Evolutionary conservation across 1,140 invertebrate genomes (phyloP).

Genomic region (Rhysida immarginata): DNA sequence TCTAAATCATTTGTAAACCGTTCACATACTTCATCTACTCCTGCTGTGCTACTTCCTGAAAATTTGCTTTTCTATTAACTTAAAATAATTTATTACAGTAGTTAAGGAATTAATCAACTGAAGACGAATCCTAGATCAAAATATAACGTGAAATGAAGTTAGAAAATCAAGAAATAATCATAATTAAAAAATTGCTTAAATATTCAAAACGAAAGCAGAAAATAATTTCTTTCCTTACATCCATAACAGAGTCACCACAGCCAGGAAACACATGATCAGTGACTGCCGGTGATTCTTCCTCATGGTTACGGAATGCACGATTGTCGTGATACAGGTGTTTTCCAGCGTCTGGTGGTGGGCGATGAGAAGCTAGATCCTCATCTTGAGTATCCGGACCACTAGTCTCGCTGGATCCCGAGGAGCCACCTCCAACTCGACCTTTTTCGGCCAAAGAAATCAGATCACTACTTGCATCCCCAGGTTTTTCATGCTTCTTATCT

Average conservation of each 20-base stretch:
- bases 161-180: no score
- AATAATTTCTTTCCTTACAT: no score
- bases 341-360: slow-evolving; percentile 1
- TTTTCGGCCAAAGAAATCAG: slow-evolving; percentile 42
- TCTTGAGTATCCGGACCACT: slow-evolving; percentile 13
- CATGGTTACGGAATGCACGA: slow-evolving; percentile 21
- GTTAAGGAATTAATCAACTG: no score
- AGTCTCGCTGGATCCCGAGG: slow-evolving; percentile 20
- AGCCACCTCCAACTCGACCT: slow-evolving; percentile 32
- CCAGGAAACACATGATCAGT: slow-evolving; percentile 21
- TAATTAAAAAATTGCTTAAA: no score
- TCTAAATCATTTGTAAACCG: no score
- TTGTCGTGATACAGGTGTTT: slow-evolving; percentile 14
- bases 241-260: slow-evolving; percentile 22
- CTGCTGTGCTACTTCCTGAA: no score
- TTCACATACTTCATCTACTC: no score
- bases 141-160: no score
- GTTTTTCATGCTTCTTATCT: not conserved
- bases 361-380: slow-evolving; percentile 13
- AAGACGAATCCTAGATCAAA: no score
- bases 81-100: no score
- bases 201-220: no score
- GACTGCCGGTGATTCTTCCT: slow-evolving; percentile 22
- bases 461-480: slow-evolving; percentile 23
- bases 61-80: no score